Percentiles rank a stretch among this genome's conserved stretches.
Conservation (phyloP, 2,888 invertebrate genomes). For the Megastigmus dorsalis region DNA sequence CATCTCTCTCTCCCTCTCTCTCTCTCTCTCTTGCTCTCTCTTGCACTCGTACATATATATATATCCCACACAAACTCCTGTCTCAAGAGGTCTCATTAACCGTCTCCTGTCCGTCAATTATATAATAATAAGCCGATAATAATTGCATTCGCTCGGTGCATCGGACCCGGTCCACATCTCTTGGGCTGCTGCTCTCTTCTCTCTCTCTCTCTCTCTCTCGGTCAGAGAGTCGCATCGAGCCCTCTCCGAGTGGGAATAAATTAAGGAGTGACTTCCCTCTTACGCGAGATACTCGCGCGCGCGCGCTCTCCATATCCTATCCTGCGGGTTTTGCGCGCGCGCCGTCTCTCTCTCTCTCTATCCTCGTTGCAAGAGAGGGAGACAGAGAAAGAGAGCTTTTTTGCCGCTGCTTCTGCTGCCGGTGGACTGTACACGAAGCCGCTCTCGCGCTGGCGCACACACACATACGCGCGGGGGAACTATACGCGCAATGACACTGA, state of each 20-base stretch:
- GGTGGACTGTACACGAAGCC: too few relatives aligned
- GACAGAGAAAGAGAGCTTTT: too few relatives aligned
- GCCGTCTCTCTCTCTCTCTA: neutral
- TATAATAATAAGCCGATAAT: conserved; percentile 73
- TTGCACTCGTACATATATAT: neutral
- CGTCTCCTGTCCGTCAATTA: conserved; percentile 67
- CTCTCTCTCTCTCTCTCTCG: neutral
- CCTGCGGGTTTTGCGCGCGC: conserved; percentile 50
- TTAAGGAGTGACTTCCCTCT: conserved; percentile 66
- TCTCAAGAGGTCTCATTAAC: conserved; percentile 73
- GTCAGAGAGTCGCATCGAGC: too few relatives aligned
- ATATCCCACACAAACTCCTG: too few relatives aligned
- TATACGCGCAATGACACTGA: conserved; percentile 46
- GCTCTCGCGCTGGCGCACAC: too few relatives aligned
- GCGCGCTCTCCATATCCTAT: conserved; percentile 54
- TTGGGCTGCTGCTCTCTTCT: neutral
- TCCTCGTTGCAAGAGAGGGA: too few relatives aligned
- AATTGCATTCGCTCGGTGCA: conserved; percentile 70
- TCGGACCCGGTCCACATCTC: conserved; percentile 55
- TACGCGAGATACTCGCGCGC: too few relatives aligned
- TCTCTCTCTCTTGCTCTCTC: neutral
- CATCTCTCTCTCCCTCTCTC: conserved; percentile 6
- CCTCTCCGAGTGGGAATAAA: conserved; percentile 59
- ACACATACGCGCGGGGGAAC: too few relatives aligned
- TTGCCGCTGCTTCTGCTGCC: too few relatives aligned